Conservation (phyloP, 2,113 vertebrate species). For the Cardinalis cardinalis region DNA sequence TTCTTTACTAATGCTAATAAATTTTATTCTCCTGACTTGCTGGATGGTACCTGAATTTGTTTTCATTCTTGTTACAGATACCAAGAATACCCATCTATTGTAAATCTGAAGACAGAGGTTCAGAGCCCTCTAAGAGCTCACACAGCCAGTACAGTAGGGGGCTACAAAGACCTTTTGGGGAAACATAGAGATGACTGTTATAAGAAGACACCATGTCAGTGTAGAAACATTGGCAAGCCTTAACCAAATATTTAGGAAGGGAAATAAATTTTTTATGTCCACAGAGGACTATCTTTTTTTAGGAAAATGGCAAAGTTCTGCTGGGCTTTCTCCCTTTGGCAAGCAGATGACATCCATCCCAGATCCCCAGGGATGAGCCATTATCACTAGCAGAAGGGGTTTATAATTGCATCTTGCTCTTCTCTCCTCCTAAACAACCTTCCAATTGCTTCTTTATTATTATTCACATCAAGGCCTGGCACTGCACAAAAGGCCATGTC, state of each 20-base stretch:
- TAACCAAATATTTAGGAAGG: neutral
- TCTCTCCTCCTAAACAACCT: neutral
- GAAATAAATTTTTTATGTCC: neutral
- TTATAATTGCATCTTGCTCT: neutral
- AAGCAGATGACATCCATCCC: neutral
- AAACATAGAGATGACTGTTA: neutral
- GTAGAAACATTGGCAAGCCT: neutral
- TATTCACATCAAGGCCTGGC: constrained; percentile 7
- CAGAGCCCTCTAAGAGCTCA: neutral
- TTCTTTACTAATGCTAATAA: neutral
- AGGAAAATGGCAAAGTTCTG: neutral
- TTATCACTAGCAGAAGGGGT: neutral
- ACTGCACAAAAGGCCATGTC: neutral
- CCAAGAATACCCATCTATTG: neutral
- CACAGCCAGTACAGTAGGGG: neutral
- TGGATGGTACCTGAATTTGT: neutral
- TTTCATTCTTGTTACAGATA: neutral
- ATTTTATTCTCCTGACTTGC: neutral
- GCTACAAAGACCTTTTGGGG: neutral
- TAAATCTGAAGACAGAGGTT: neutral
- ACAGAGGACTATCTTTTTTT: neutral
- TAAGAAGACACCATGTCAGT: neutral
- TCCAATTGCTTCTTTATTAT: neutral
- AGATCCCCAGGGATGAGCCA: neutral
- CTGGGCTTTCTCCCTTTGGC: neutral